A percentile compares a stretch with the other conserved stretches of the same genome.
Conservation (phyloP, 1,140 invertebrate species). For the Diachasmimorpha longicaudata region DNA sequence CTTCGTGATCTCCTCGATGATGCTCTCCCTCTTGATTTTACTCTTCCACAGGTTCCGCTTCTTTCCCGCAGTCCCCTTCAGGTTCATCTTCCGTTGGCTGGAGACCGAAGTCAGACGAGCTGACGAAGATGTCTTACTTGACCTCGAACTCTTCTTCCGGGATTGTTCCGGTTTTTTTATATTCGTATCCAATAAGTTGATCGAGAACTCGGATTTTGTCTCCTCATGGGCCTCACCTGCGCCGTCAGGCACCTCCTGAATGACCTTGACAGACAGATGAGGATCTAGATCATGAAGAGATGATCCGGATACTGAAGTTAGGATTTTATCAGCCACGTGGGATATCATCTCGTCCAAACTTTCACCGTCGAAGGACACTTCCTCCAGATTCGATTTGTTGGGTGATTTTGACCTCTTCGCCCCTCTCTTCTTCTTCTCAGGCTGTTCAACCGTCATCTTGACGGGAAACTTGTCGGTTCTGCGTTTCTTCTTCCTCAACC, state of each 20-base stretch:
- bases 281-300: conserved; percentile 13
- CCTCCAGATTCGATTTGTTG: neutral
- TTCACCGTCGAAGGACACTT: conserved; percentile 23
- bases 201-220: conserved; percentile 22
- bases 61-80: conserved; percentile 12
- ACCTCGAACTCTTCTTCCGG: neutral
- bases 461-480: neutral
- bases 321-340: conserved; percentile 26
- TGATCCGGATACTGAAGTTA: conserved; percentile 11
- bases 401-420: neutral
- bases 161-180: neutral
- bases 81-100: conserved; percentile 28
- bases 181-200: conserved; percentile 11
- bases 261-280: conserved; percentile 18
- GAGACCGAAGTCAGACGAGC: conserved; percentile 8
- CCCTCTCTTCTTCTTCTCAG: neutral
- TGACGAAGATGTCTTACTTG: neutral
- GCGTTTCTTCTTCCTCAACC: neutral
- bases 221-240: conserved; percentile 17
- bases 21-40: conserved; percentile 21
- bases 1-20: neutral
- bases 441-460: neutral
- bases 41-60: conserved; percentile 25
- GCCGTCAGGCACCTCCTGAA: conserved; percentile 13
- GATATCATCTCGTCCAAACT: conserved; percentile 25